Base-by-base conservation (phyloP, 2,888 invertebrate species). In the Pyrochroa serraticornis region DNA sequence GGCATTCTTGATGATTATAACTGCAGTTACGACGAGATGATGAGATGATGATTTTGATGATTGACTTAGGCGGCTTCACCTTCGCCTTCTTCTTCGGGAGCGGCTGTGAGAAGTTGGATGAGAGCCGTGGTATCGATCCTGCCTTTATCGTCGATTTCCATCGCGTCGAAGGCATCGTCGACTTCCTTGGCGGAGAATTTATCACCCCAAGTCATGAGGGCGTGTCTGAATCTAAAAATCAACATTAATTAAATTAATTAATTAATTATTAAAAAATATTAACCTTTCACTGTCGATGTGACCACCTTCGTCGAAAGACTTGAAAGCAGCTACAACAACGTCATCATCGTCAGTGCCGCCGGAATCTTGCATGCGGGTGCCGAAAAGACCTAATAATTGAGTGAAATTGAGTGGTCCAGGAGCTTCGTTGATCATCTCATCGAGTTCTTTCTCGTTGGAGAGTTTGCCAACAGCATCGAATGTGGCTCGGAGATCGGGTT, bases 341-440 rank as follows among this genome's bases (percentile, higher is more conserved):
- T 85, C 93, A 77, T 96, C 95, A 71, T 95, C 94, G 81, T 95
- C 95, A 72, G 88, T 84, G 77, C 89, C 89, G 78, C 91, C 90
- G 70, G 92, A 92, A 74, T 92, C 91, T 76, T 93, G 90, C 92
- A 95, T 94, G 79, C 95, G 90, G 82, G 86, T 88, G 78, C 93
- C 95, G 85, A 95, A 95, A 75, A 95, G 86, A 77, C 91, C 92
- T 78, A 95, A 85, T 80, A 95, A 85, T 83, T 95, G 95, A 74
- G 95, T 95, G 87, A 95, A 95, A 86, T 95, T 95, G 83, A 95
- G 90, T 79, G 95, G 95, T 76, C 92, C 95, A 49, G 71, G 92
- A 84, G 70, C 93, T 91, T 84, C 95, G 92, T 77, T 84, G 82
- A 75, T 92, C 84, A 95, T 95, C 93, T 75, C 90, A 73, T 95